Percentiles rank a stretch among this genome's conserved stretches.
Evolutionary conservation across 2,113 vertebrate species (phyloP).

Genomic region (Pongo abelii): DNA sequence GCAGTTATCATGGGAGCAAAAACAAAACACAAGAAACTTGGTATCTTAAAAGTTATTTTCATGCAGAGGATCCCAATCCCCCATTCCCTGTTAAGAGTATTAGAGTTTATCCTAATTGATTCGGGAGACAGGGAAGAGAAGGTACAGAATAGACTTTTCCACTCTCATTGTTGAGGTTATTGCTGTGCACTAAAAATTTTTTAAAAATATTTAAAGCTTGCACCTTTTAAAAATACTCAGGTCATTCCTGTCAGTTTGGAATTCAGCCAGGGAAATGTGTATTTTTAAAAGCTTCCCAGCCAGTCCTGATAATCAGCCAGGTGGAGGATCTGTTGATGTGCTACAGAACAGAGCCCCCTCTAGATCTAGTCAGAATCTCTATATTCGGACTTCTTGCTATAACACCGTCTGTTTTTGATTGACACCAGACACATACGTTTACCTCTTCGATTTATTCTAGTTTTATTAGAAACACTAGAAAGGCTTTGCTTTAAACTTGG

Average conservation of each 20-base stretch:
- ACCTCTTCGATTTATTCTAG: not conserved
- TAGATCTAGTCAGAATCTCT: not conserved
- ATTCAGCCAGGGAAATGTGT: not conserved
- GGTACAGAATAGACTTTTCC: not conserved
- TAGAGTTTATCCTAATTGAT: not conserved
- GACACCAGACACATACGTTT: not conserved
- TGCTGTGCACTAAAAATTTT: not conserved
- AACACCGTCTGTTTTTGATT: not conserved
- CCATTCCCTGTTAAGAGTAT: not conserved
- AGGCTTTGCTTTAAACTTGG: not conserved
- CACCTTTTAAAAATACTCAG: not conserved
- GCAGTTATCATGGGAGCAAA: not conserved
- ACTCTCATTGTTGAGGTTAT: not conserved
- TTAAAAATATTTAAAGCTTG: not conserved
- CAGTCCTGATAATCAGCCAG: not conserved
- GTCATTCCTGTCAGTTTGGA: not conserved
- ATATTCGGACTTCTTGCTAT: rapidly evolving
- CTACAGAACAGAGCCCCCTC: not conserved
- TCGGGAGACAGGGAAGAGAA: not conserved
- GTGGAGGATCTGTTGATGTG: not conserved
- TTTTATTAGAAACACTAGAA: not conserved
- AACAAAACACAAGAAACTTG: conserved; percentile 31
- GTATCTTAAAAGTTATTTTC: conserved; percentile 42
- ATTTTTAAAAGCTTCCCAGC: not conserved
- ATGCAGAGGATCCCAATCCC: not conserved